Base-by-base conservation (phyloP, 2,888 invertebrate genomes). In the Saturnia japonica region DNA sequence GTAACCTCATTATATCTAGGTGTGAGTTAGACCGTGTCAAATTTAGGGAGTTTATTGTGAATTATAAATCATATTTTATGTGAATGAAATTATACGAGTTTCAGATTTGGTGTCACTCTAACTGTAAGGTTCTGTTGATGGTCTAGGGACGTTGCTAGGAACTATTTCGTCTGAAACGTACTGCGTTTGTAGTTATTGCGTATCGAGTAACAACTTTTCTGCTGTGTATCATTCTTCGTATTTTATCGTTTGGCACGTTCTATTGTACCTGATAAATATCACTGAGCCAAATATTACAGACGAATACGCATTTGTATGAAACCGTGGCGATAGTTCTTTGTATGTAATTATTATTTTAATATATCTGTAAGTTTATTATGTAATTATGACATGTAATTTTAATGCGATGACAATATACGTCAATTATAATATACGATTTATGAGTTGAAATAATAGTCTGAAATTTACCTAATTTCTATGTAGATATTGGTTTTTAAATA, bases 381-480 rank as follows among this genome's bases (percentile, higher is more conserved):
- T 86, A 79, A 84, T 84, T 84, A 78, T 79, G 77, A 79, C 22
- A 54, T 22, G 54, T 81, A 81, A 77, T 81, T 80, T 86, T 87
- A 88, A 81, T 84, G 83, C 83, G 83, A 88, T 88, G 90, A 89
- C 90, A 91, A 90, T 91, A 90, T 88, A 82, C 82, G 91, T 91
- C 91, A 91, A 90, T 91, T 91, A 85, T 86, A 85, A 81, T 80
- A 85, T 85, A 86, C 87, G 88, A 85, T 84, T 87, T 84, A 83
- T 83, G 81, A 81, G 81, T 76, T 78, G 75, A 79, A 78, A 74
- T 74, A 71, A 77, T 78, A 75, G 76, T 73, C 68, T 78, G 77
- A 76, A 71, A 73, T 75, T 76, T 75, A 77, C 78, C 78, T 78
- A 74, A 74, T 78, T 77, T 79, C 77, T 79, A 76, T 86, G 85